A percentile compares a stretch with the other conserved stretches of the same genome.
phyloP scores from a whole-genome alignment of 2,888 invertebrate species.

The Trissonchulus sp. region DNA sequence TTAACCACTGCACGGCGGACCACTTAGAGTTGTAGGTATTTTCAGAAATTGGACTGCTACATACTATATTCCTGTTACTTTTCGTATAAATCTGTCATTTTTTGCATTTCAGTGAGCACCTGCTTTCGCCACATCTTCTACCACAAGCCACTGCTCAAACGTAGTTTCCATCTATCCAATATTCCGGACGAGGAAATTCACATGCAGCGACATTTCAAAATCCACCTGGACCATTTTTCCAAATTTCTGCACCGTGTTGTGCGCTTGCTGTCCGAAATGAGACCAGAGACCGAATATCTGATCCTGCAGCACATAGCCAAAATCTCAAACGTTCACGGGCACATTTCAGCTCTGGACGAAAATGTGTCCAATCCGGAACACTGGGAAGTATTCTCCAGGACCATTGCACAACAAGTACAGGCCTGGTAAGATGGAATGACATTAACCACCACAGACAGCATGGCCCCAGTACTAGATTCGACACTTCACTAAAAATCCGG shows the following conservation, averaged over 20 bases:
- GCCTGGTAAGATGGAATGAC: background rate
- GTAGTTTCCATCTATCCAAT: background rate
- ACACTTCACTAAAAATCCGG: too few species aligned
- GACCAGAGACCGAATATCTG: background rate
- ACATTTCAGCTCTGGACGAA: background rate
- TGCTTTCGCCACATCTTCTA: background rate
- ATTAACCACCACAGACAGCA: too few species aligned
- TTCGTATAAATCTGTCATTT: too few species aligned
- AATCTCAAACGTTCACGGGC: background rate
- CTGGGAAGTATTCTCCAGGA: background rate
- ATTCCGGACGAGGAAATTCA: background rate
- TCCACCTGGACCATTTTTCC: background rate
- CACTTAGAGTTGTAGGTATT: too few species aligned
- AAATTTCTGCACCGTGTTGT: background rate
- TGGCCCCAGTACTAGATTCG: too few species aligned
- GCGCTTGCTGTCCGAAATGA: background rate
- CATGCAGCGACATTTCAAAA: background rate
- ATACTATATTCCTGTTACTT: too few species aligned
- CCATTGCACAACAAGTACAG: background rate
- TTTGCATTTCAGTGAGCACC: too few species aligned
- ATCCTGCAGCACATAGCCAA: background rate
- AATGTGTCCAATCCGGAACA: background rate
- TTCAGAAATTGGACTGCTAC: too few species aligned
- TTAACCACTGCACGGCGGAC: too few species aligned
- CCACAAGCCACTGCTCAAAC: background rate